Percentiles rank a stretch among this genome's conserved stretches.
phyloP scores from a whole-genome alignment of 2,888 invertebrate genomes.

The Cataglyphis rosenhaueri region DNA sequence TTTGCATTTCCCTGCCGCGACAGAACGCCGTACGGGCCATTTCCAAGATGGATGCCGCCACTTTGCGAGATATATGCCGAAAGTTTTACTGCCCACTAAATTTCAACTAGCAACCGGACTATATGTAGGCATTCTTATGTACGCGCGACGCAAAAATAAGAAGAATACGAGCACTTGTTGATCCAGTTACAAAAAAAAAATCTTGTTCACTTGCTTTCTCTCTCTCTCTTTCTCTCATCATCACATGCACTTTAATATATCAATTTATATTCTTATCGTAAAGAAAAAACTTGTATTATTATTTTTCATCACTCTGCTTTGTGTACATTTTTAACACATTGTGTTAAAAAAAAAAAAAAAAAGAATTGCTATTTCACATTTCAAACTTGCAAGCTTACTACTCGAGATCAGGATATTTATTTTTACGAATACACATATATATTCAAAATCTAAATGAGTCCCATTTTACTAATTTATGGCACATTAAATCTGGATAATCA shows the following conservation, averaged over 20 bases:
- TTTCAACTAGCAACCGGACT: constrained; percentile 75
- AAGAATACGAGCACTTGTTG: constrained; percentile 81
- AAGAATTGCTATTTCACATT: neutral
- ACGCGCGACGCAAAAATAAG: constrained; percentile 70
- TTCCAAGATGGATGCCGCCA: constrained; percentile 83
- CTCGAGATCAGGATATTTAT: neutral
- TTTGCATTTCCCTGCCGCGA: constrained; percentile 80
- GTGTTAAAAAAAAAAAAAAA: neutral
- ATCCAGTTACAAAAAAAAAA: constrained; percentile 70
- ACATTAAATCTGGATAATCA: neutral
- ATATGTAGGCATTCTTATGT: constrained; percentile 61
- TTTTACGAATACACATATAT: neutral
- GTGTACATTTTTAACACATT: neutral
- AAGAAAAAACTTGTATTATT: constrained; percentile 26
- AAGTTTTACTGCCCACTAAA: constrained; percentile 84
- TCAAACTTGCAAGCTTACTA: neutral
- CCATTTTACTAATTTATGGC: neutral
- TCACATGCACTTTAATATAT: constrained; percentile 22
- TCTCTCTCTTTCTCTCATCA: neutral
- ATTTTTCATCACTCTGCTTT: neutral
- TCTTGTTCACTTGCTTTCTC: neutral
- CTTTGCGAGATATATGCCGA: constrained; percentile 82
- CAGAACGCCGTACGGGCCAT: constrained; percentile 74
- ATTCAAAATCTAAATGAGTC: neutral
- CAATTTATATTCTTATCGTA: constrained; percentile 14